Evolutionary conservation across 2,888 invertebrate species (phyloP).

Genomic region (Ectemnius continuus): DNA sequence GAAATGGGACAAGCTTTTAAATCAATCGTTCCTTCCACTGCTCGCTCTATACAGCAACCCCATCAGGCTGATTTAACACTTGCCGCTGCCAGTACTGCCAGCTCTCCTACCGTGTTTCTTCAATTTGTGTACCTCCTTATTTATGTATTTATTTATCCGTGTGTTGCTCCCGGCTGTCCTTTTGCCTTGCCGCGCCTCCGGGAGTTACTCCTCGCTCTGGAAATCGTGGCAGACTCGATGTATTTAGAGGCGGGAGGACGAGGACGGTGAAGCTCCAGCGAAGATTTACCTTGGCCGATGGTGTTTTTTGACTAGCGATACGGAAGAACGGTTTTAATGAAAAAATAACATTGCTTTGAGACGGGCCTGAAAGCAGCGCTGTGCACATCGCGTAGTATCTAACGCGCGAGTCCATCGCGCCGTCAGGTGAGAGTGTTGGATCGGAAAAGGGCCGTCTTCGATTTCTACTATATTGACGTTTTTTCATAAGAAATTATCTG

Average conservation of each 20-base stretch:
- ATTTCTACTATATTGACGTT: no score
- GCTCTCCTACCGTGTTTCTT: background rate
- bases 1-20: constrained; percentile 49
- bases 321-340: constrained; percentile 12
- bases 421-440: no score
- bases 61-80: no score
- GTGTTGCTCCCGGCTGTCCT: no score
- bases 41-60: constrained; percentile 3
- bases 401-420: no score
- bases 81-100: background rate
- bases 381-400: no score
- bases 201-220: background rate
- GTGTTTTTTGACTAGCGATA: background rate
- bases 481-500: no score
- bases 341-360: constrained; percentile 3
- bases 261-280: background rate
- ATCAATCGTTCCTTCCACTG: constrained; percentile 42
- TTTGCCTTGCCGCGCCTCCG: no score
- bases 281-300: constrained; percentile 2
- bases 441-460: no score
- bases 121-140: constrained; percentile 21
- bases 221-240: background rate
- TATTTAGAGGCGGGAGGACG: background rate
- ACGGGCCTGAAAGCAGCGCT: no score
- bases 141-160: constrained; percentile 40